phyloP scores from a whole-genome alignment of 1,140 invertebrate genomes.

The Papilio polyxenes region DNA sequence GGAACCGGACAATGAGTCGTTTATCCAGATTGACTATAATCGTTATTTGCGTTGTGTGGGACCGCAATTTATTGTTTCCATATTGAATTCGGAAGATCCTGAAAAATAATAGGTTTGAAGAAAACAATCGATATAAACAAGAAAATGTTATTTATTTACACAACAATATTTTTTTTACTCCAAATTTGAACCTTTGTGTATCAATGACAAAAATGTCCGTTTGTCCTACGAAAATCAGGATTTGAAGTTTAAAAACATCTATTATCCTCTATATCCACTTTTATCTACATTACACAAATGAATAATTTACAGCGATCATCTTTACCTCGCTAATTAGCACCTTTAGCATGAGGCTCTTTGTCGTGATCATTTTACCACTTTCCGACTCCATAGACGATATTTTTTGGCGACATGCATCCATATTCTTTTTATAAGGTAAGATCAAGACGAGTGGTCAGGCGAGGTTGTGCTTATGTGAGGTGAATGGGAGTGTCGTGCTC shows the following conservation, averaged over 20 bases:
- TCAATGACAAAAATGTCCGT: background rate
- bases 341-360: background rate
- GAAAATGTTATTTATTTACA: background rate
- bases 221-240: background rate
- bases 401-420: background rate
- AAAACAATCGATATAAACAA: background rate
- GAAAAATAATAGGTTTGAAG: background rate
- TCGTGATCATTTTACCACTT: constrained; percentile 39
- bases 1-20: too few relatives aligned
- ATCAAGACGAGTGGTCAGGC: constrained; percentile 1
- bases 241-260: background rate
- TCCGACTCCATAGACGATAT: background rate
- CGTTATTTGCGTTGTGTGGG: too few relatives aligned
- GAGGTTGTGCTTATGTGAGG: background rate
- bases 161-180: background rate
- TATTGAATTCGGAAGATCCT: background rate
- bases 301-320: too few relatives aligned
- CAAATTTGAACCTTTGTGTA: background rate
- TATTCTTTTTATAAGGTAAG: too few relatives aligned
- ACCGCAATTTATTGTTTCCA: too few relatives aligned
- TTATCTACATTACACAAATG: too few relatives aligned
- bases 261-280: background rate
- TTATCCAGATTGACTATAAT: too few relatives aligned
- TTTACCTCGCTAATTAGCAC: background rate
- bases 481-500: constrained; percentile 83